Evolutionary conservation across 2,888 invertebrate genomes (phyloP), one percentile per base, ranked within the genome.

Genomic region (Rotaria socialis): DNA sequence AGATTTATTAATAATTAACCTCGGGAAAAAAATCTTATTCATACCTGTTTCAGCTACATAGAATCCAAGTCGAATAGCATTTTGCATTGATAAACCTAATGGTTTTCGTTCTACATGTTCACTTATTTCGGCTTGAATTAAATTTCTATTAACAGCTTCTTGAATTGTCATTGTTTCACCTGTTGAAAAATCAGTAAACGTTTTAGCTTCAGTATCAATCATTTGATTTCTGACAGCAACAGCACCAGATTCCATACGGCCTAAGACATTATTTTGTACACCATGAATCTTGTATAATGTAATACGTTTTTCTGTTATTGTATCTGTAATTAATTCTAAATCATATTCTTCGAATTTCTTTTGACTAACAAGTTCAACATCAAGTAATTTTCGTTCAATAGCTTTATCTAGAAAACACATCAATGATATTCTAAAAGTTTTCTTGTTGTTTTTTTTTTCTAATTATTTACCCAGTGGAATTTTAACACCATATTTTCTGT

Each of bases 151-250:
- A 14, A 96, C 94, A 11, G 95, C 95, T 91, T 96, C 94, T 6
- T 94, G 93, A 27, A 95, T 94, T 75, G 95, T 95, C 92, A 95
- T 90, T 89, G 94, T 94, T 90, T 95, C 94, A 90, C 94, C 94
- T 86, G 94, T 90, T 41, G 60, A 43, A 41, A 60, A 67, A 60
- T 87, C 85, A 7, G 80, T 35, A 52, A 84, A 87, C 27, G 84
- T 58, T n/a, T 87, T 87, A 7, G 87, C 74, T 43, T 85, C 85
- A 0, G 87, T 85, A 67, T 87, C 87, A 27, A 87, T 85, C 43
- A 87, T 74, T 85, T 86, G 86, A 47, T 74, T 50, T 47, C 58
- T 55, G 0, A 87, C 85, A 47, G 87, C 87, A 10, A 80, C 84
- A 67, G 85, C 56, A 22, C 86, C 87, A n/a, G 86, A 86, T 85